These are phyloP conservation scores for Ivindomyrus marchei DNA, from an alignment of 2,113 vertebrate genomes.

Conservation along the genomic window DNA sequence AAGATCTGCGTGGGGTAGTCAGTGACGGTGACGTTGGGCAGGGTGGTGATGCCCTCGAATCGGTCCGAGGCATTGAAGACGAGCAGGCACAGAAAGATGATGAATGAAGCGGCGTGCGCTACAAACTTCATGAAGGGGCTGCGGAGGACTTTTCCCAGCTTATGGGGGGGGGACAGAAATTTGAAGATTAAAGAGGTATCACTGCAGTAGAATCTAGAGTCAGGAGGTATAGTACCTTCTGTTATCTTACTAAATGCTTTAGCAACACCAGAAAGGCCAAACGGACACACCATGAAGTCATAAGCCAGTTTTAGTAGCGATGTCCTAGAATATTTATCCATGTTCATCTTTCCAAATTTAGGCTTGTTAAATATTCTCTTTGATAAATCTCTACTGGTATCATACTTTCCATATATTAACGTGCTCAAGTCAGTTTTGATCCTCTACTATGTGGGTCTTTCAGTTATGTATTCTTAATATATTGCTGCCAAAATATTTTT, in stretches of 20 bases:
- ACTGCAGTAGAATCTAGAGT: neutral
- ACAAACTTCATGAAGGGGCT: slow-evolving; percentile 90
- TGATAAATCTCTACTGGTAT: neutral
- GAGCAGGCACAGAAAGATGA: slow-evolving; percentile 81
- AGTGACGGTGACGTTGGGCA: slow-evolving; percentile 74
- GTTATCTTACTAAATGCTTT: neutral
- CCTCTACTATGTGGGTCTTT: neutral
- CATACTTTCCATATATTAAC: neutral
- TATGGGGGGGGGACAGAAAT: neutral
- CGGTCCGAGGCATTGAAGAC: slow-evolving; percentile 83
- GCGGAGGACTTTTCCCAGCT: slow-evolving; percentile 76
- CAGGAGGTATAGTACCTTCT: neutral
- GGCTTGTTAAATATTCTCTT: slow-evolving; percentile 1
- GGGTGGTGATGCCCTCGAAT: slow-evolving; percentile 73
- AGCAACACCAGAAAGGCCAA: neutral
- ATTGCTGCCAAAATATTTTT: neutral
- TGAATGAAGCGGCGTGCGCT: slow-evolving; percentile 81
- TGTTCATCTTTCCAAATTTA: neutral
- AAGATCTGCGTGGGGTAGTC: slow-evolving; percentile 83
- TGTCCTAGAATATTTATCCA: neutral
- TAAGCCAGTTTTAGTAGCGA: neutral
- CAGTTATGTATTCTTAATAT: neutral
- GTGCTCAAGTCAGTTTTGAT: neutral
- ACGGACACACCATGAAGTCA: neutral
- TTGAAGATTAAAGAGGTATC: neutral